These are phyloP conservation scores for Alcedo quadribrachys DNA, from an alignment of 2,797 vertebrate species.

Conservation along the genomic window DNA sequence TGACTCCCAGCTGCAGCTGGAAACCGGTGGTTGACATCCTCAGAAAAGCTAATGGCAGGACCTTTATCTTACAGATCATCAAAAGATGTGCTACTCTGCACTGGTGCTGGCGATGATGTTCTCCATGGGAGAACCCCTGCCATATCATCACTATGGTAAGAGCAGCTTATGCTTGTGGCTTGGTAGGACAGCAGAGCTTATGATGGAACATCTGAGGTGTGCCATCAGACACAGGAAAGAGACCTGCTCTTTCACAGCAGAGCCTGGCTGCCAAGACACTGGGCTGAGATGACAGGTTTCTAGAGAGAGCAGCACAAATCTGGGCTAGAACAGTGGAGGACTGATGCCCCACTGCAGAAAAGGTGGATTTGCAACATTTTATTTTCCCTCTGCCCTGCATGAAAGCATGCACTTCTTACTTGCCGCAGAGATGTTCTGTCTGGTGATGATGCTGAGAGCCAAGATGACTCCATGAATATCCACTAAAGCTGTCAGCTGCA, in stretches of 20 bases:
- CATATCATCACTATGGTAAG: conserved; percentile 97
- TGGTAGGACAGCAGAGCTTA: neutral
- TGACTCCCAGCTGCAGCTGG: neutral
- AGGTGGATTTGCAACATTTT: neutral
- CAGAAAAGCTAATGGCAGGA: neutral
- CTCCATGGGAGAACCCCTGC: conserved; percentile 96
- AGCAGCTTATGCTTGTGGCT: neutral
- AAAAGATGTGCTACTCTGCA: conserved; percentile 97
- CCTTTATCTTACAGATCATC: conserved; percentile 85
- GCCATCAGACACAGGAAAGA: neutral
- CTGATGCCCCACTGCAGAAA: neutral
- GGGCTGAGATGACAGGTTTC: neutral
- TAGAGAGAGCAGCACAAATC: neutral
- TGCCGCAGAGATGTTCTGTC: neutral
- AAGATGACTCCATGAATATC: neutral
- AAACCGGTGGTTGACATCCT: neutral
- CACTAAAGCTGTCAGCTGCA: neutral
- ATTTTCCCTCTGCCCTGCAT: neutral
- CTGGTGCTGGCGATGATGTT: conserved; percentile 96
- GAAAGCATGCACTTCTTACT: neutral
- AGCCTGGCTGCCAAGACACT: neutral
- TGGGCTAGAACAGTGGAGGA: neutral
- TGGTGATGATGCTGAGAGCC: neutral
- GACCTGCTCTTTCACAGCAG: neutral
- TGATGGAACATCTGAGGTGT: neutral